Evolutionary conservation across 2,888 invertebrate genomes (phyloP), one percentile per base, ranked within the genome.

Genomic region (Anorthoa munda): DNA sequence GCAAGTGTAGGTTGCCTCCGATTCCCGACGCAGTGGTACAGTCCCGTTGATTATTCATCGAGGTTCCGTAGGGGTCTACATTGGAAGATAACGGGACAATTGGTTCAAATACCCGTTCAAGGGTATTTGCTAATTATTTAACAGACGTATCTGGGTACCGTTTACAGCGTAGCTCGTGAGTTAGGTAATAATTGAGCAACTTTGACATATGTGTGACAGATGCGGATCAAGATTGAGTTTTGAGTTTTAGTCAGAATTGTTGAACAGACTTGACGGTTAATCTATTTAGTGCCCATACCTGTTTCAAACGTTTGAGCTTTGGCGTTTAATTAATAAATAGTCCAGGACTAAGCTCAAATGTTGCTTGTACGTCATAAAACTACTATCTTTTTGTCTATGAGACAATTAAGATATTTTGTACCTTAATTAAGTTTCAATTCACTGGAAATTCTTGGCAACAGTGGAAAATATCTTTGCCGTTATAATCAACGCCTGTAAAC

Each of bases 1-100:
- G 67, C 65, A 82, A 58, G 70, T 21, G 56, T 65, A 71, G 77
- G 66, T 21, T 66, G 66, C n/a, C 50, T 59, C 15, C 15, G 18
- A 51, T 69, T n/a, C 23, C 23, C 11, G 4, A 21, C 18, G 9
- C n/a, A 45, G 2, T n/a, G 48, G 46, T 51, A 71, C 31, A 17
- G n/a, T 61, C 67, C 56, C 12, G 18, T 66, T 60, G n/a, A 77
- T 72, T 65, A 79, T 77, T 71, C 60, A 67, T 48, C 26, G n/a
- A 59, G 56, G 11, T 26, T 75, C 48, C 23, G 23, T 55, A 31
- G 59, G 26, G 26, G 50, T 51, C 12, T 21, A 66, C 13, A 51
- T 23, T 18, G 13, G 55, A 17, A 11, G 46, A 21, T 46, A 59
- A 39, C 18, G 11, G 46, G 21, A 53, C 66, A 73, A 66, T 80